phyloP scores from a whole-genome alignment of 64 coral and sea anemone genomes.

The Dendronephthya gigantea region DNA sequence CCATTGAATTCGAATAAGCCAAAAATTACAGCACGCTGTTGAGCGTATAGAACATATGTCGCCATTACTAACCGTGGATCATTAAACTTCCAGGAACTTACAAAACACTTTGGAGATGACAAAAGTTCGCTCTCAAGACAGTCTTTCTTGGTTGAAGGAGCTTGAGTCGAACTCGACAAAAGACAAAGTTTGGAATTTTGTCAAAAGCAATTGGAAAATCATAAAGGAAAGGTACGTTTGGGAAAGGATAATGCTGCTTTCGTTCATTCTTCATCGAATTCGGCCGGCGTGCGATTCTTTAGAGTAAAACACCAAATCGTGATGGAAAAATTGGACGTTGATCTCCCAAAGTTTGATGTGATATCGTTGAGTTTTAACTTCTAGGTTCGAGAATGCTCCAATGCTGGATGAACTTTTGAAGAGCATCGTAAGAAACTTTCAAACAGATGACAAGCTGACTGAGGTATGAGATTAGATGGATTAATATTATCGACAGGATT shows the following conservation, averaged over 20 bases:
- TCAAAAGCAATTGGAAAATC: constrained; percentile 35
- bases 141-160: constrained; percentile 43
- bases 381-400: not conserved
- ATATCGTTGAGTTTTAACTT: no score
- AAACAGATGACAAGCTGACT: not conserved
- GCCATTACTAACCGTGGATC: not conserved
- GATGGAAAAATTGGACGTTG: not conserved
- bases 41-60: no score
- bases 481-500: no score
- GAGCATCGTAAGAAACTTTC: not conserved
- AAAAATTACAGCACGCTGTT: no score
- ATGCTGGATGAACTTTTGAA: not conserved
- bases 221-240: constrained; percentile 44
- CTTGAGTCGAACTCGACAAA: constrained; percentile 22
- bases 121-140: constrained; percentile 45
- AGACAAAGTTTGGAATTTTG: constrained; percentile 44
- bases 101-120: constrained; percentile 32
- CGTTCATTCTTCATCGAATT: no score
- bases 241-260: no score
- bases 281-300: no score
- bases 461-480: not conserved
- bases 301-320: no score
- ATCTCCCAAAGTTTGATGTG: no score
- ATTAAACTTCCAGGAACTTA: constrained; percentile 37
- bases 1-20: no score